A percentile compares a stretch with the other conserved stretches of the same genome.
Conservation (phyloP, 2,113 vertebrate genomes). For the Osmerus mordax region DNA sequence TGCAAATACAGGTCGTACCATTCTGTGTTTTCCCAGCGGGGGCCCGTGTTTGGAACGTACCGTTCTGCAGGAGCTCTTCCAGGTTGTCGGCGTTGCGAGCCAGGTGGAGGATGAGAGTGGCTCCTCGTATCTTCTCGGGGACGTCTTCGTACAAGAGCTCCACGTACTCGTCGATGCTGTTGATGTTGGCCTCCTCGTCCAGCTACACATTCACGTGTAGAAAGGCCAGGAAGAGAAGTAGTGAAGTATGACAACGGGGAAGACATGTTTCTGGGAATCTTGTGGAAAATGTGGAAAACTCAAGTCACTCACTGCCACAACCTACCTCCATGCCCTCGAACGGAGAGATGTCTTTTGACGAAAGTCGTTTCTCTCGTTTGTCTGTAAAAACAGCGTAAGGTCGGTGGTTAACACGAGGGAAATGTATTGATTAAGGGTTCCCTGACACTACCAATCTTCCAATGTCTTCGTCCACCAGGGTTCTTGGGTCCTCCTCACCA, state of each 20-base stretch:
- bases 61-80: slow-evolving; percentile 86
- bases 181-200: slow-evolving; percentile 89
- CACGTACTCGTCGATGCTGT: slow-evolving; percentile 87
- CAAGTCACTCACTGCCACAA: background rate
- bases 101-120: slow-evolving; percentile 87
- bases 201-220: slow-evolving; percentile 65
- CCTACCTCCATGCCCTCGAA: slow-evolving; percentile 90
- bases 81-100: slow-evolving; percentile 90
- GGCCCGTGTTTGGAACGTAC: slow-evolving; percentile 54
- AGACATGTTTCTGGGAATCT: background rate
- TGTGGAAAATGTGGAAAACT: slow-evolving; percentile 31
- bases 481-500: slow-evolving; percentile 16
- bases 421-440: background rate
- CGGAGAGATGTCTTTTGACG: slow-evolving; percentile 81
- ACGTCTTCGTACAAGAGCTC: slow-evolving; percentile 91
- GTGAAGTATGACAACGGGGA: slow-evolving; percentile 11
- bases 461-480: no score
- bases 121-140: slow-evolving; percentile 86
- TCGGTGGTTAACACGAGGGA: background rate
- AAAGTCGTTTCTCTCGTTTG: slow-evolving; percentile 80
- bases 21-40: background rate
- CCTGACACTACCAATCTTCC: no score
- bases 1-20: background rate
- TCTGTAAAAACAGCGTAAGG: slow-evolving; percentile 34
- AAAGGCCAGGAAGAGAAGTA: no score